Base-by-base conservation (phyloP, 2,113 vertebrate genomes). In the Oxygymnocypris stewartii region DNA sequence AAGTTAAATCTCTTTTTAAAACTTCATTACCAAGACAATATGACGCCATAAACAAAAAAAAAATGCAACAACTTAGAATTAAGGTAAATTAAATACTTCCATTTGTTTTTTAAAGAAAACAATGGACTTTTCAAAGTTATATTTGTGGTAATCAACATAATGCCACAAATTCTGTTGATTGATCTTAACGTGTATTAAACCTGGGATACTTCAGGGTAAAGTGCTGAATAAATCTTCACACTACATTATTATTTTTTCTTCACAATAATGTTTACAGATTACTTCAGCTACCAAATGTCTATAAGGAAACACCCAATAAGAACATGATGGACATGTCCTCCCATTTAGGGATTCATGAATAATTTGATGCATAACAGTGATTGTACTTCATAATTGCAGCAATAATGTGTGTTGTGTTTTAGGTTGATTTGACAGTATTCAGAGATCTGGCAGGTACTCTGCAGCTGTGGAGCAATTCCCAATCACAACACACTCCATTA, bases 401-500 rank as follows among this genome's bases (percentile, higher is more conserved):
- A 37, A 79, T 85, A 54, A 74, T 49, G 51, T 16, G 67, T 81
- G 76, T 63, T 28, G 25, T 65, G 18, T 85, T 67, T 87, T 57
- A 42, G 42, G 76, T 81, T 85, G 69, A 85, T 85, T 80, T 76
- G 79, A 69, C 84, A 47, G 10, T 54, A 85, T 79, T 85, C 44
- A 28, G 37, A 82, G 63, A n/a, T 2, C 23, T 63, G 83, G n/a
- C 87, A 88, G 87, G 78, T 54, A 84, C 28, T 57, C 6, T 74
- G 35, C 40, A 69, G 77, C 82, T 77, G 74, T 63, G 9, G 83
- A 85, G 71, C 73, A 61, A 73, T 35, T 79, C 87, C 57, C 57
- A 80, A 88, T 88, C 83, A 82, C 69, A 85, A 74, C 69, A 75
- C 75, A 51, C 31, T 63, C 57, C 77, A 82, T 88, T 85, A 88